A percentile compares a stretch with the other conserved stretches of the same genome.
phyloP scores from a whole-genome alignment of 2,113 vertebrate genomes.

The Turdus rufiventris region DNA sequence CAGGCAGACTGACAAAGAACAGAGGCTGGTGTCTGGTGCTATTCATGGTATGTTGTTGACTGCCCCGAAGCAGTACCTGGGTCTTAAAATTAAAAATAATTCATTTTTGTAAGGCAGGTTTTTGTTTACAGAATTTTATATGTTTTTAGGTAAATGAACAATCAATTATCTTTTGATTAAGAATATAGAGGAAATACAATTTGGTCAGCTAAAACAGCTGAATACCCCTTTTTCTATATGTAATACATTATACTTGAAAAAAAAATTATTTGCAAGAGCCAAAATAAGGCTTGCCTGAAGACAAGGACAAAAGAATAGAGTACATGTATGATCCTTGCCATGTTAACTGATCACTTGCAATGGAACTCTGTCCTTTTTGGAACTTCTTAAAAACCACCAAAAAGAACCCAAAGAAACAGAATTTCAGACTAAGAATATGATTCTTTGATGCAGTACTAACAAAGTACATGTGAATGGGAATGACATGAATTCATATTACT shows the following conservation, averaged over 20 bases:
- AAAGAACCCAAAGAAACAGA: neutral
- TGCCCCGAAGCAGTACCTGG: neutral
- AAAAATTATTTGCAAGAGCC: neutral
- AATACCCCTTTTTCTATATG: neutral
- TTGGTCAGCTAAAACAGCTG: neutral
- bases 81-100: neutral
- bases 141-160: neutral
- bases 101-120: neutral
- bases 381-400: neutral
- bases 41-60: slow-evolving; percentile 56
- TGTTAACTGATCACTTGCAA: neutral
- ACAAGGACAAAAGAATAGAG: neutral
- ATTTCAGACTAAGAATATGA: neutral
- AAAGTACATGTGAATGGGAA: neutral
- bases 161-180: neutral
- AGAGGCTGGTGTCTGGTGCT: slow-evolving; percentile 60
- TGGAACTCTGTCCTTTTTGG: neutral
- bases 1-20: slow-evolving; percentile 79
- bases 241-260: neutral
- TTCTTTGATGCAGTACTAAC: neutral
- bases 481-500: neutral
- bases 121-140: neutral
- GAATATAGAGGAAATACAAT: neutral
- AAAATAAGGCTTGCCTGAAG: neutral
- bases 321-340: neutral